A percentile compares a stretch with the other conserved stretches of the same genome.
Evolutionary conservation across 2,797 vertebrate species (phyloP).

Genomic region (Pseudopleuronectes americanus): DNA sequence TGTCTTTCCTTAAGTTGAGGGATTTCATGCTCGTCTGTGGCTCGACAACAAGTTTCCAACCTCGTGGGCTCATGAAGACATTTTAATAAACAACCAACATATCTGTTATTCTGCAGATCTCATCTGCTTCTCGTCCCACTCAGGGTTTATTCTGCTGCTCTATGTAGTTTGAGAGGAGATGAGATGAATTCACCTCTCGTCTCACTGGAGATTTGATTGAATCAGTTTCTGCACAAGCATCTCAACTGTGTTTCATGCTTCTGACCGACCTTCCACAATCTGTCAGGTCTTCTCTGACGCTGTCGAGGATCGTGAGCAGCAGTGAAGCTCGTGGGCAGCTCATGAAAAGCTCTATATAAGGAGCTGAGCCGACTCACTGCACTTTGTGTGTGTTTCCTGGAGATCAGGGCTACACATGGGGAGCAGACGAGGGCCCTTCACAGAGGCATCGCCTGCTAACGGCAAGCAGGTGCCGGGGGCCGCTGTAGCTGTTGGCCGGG

Average conservation of each 20-base stretch:
- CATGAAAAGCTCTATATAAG: slow-evolving; percentile 78
- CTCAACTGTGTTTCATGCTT: background rate
- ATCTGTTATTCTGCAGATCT: background rate
- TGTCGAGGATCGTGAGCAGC: slow-evolving; percentile 26
- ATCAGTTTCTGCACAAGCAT: background rate
- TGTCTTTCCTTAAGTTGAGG: slow-evolving; percentile 24
- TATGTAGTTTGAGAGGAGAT: background rate
- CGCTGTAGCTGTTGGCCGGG: slow-evolving; percentile 73
- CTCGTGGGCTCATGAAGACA: slow-evolving; percentile 4
- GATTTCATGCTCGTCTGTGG: slow-evolving; percentile 32
- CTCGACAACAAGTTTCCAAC: slow-evolving; percentile 20
- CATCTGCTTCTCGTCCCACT: too few relatives aligned
- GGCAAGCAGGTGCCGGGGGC: slow-evolving; percentile 86
- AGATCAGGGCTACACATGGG: slow-evolving; percentile 70
- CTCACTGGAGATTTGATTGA: background rate
- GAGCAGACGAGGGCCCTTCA: slow-evolving; percentile 73
- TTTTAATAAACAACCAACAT: background rate
- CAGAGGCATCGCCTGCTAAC: slow-evolving; percentile 73
- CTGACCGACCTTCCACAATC: background rate
- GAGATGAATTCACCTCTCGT: background rate
- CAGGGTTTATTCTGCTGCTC: too few relatives aligned
- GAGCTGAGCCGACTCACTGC: slow-evolving; percentile 60
- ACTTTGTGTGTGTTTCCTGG: slow-evolving; percentile 1
- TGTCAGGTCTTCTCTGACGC: slow-evolving; percentile 20
- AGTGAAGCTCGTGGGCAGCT: slow-evolving; percentile 31